phyloP scores from a whole-genome alignment of 2,797 vertebrate species.

The Crenuchus spilurus region DNA sequence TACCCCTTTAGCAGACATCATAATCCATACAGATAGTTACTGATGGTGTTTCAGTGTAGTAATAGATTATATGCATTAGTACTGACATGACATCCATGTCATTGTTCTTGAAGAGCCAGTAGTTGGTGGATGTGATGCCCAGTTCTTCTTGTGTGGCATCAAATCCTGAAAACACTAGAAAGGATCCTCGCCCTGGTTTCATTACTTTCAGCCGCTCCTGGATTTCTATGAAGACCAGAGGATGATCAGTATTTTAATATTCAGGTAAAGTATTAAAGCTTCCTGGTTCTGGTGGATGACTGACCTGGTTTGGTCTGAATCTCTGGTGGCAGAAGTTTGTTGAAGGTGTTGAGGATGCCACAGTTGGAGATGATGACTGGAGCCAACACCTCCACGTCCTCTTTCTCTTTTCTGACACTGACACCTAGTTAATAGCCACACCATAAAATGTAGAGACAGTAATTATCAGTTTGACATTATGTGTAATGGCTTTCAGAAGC shows the following conservation, averaged over 20 bases:
- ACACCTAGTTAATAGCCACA: conserved; percentile 74
- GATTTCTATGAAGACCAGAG: neutral
- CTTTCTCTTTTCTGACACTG: conserved; percentile 75
- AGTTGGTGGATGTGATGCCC: conserved; percentile 7
- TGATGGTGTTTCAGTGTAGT: too few species aligned
- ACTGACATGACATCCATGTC: conserved; percentile 33
- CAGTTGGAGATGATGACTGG: conserved; percentile 5
- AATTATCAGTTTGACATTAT: too few species aligned
- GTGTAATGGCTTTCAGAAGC: too few species aligned
- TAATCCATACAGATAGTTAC: too few species aligned
- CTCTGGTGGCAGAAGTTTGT: conserved; percentile 24
- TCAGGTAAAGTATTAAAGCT: too few species aligned
- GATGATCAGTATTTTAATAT: neutral
- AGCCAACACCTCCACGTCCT: conserved; percentile 74
- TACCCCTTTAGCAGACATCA: too few species aligned
- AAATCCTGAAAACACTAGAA: conserved; percentile 16
- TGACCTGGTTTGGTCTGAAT: conserved; percentile 23
- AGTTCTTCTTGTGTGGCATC: conserved; percentile 22
- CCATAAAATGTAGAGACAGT: too few species aligned
- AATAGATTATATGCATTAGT: too few species aligned
- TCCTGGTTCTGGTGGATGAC: neutral
- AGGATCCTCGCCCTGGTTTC: conserved; percentile 5
- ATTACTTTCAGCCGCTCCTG: neutral
- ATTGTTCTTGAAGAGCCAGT: conserved; percentile 18
- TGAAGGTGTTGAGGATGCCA: conserved; percentile 14